phyloP scores from a whole-genome alignment of 2,888 invertebrate species.

The Isotomurus palustris region DNA sequence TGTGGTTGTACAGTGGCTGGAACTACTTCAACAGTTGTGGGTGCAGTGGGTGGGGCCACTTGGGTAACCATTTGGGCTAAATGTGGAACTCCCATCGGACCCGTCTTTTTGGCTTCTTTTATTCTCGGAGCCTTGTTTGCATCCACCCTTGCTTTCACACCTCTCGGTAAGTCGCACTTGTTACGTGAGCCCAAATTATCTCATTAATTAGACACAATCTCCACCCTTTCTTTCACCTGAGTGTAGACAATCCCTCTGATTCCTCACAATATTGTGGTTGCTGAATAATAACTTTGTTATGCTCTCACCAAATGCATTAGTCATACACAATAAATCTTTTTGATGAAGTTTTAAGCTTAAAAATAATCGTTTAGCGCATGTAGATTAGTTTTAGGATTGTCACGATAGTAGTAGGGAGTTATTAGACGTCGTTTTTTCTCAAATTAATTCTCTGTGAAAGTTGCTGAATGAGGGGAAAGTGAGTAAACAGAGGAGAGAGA shows the following conservation, averaged over 20 bases:
- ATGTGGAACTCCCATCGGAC: slow-evolving; percentile 59
- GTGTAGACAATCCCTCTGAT: not conserved
- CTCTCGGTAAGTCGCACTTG: slow-evolving; percentile 58
- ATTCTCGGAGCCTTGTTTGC: slow-evolving; percentile 61
- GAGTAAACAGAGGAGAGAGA: too few species aligned
- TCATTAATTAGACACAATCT: not conserved
- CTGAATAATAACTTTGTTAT: not conserved
- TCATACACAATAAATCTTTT: too few species aligned
- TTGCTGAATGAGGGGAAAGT: too few species aligned
- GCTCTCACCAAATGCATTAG: not conserved
- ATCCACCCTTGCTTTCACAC: slow-evolving; percentile 57
- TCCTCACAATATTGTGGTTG: not conserved
- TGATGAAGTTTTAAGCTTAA: too few species aligned
- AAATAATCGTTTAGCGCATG: too few species aligned
- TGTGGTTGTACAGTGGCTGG: slow-evolving; percentile 52
- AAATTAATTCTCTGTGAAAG: too few species aligned
- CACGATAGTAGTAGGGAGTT: too few species aligned
- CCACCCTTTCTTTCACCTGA: not conserved
- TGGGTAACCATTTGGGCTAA: slow-evolving; percentile 63
- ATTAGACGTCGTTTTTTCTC: too few species aligned
- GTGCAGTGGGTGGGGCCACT: slow-evolving; percentile 58
- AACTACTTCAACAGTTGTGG: slow-evolving; percentile 55
- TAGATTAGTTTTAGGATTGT: too few species aligned
- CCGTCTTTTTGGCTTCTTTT: slow-evolving; percentile 57
- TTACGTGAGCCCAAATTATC: too few species aligned